Percentiles rank a stretch among this genome's conserved stretches.
These are phyloP conservation scores for Orthosia cruda DNA, from an alignment of 2,888 invertebrate genomes.

Conservation along the genomic window DNA sequence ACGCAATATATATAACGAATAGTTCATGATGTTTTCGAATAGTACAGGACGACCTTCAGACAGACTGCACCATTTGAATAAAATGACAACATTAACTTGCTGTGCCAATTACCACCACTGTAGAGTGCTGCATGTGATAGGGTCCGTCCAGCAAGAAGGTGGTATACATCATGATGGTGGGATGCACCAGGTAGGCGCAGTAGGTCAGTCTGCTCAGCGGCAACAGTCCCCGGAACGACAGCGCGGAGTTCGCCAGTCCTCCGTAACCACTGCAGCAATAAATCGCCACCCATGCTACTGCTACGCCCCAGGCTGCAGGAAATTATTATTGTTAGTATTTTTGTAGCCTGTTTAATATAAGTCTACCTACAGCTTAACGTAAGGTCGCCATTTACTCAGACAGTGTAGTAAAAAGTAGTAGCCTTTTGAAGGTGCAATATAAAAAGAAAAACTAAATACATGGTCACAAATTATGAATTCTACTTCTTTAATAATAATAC, in stretches of 20 bases:
- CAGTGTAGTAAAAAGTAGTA: neutral
- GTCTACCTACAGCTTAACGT: too few species aligned
- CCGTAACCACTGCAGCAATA: slow-evolving; percentile 95
- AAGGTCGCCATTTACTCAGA: neutral
- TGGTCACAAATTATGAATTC: too few species aligned
- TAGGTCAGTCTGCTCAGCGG: slow-evolving; percentile 98
- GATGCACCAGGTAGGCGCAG: slow-evolving; percentile 98
- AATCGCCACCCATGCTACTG: slow-evolving; percentile 95
- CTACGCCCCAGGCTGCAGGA: slow-evolving; percentile 93
- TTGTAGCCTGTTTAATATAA: neutral
- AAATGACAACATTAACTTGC: too few species aligned
- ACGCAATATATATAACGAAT: too few species aligned
- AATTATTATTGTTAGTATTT: neutral
- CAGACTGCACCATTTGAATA: too few species aligned
- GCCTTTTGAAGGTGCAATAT: too few species aligned
- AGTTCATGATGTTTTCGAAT: too few species aligned
- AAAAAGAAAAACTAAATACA: neutral
- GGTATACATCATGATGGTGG: slow-evolving; percentile 95
- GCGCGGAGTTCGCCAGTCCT: slow-evolving; percentile 95
- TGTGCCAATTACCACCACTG: slow-evolving; percentile 90
- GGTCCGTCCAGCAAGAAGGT: slow-evolving; percentile 96
- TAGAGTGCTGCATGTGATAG: slow-evolving; percentile 94
- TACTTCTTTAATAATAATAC: too few species aligned
- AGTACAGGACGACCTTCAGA: neutral
- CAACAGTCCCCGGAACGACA: slow-evolving; percentile 96